Evolutionary conservation across 2,888 invertebrate species (phyloP), one percentile per base, ranked within the genome.

Genomic region (Blastobasis lacticolella): DNA sequence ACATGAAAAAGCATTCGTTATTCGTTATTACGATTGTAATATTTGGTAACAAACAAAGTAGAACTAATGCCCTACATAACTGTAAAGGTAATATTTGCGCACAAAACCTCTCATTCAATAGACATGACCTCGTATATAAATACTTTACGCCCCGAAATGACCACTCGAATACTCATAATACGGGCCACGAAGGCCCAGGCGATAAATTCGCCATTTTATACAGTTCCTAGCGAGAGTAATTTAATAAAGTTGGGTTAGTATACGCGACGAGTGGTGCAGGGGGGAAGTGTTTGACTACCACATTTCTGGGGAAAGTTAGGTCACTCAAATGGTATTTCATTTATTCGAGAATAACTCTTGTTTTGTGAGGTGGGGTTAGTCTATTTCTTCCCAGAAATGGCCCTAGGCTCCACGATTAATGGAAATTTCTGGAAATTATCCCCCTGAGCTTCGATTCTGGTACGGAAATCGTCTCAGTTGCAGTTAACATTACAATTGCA

Each of bases 181-280:
- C 53, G 61, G 59, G 64, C 59, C 59, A 53, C 57, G 49, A 60
- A 62, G 55, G 53, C 54, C 59, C 58, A 10, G 57, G 63, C 69
- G 60, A 72, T 78, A 78, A 79, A 78, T 79, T 76, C 61, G 60
- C 63, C 69, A 71, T 75, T 76, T 80, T 80, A 78, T 72, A 74
- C 67, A 74, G 73, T 73, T 66, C 64, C 66, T 66, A 75, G 71
- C 67, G 63, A 54, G 63, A 53, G 66, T 75, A 73, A 75, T 75
- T 75, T 75, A 73, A 77, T 78, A 75, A 71, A 71, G 66, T 72
- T 62, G 65, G 67, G 67, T 67, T 70, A 64, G 54, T 54, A 61
- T 57, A 57, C 54, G 50, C 56, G 52, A 49, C 54, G 58, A 51
- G 57, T 59, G 58, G 51, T 46, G 48, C 48, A 62, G 64, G 58